These are phyloP conservation scores for Gorsachius magnificus DNA, from an alignment of 2,797 vertebrate genomes.

Conservation along the genomic window DNA sequence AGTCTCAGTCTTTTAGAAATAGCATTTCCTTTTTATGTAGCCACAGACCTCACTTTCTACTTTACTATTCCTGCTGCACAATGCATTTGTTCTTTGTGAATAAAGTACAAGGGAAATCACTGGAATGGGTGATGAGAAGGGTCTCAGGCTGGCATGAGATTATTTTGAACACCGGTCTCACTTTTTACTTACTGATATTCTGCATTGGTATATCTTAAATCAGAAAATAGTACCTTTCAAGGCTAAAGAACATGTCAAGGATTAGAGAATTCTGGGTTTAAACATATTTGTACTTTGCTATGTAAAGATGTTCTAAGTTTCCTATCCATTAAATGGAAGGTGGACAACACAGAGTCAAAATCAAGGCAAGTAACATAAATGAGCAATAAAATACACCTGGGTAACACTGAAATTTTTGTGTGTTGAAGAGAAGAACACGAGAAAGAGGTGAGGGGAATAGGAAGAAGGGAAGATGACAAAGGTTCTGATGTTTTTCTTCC, in stretches of 20 bases:
- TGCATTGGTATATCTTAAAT: not conserved
- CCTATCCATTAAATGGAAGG: not conserved
- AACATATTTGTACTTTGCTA: not conserved
- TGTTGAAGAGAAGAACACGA: not conserved
- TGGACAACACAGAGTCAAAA: not conserved
- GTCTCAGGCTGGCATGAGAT: not conserved
- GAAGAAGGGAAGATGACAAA: not conserved
- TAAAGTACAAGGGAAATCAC: not conserved
- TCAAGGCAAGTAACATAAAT: not conserved
- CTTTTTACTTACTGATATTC: not conserved
- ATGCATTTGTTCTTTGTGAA: not conserved
- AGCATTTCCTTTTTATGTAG: not conserved
- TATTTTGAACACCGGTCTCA: not conserved
- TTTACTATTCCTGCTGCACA: not conserved
- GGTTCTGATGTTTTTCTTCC: not conserved
- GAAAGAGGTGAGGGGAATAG: not conserved
- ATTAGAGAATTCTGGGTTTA: not conserved
- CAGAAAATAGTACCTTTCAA: not conserved
- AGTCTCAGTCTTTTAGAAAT: not conserved
- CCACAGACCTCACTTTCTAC: not conserved
- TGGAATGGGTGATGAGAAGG: not conserved
- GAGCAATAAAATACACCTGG: not conserved
- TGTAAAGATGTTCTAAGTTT: not conserved
- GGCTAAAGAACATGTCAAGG: not conserved
- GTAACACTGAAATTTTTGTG: not conserved